Evolutionary conservation across 2,113 vertebrate species (phyloP), one percentile per base, ranked within the genome.

Genomic region (Podiceps cristatus): DNA sequence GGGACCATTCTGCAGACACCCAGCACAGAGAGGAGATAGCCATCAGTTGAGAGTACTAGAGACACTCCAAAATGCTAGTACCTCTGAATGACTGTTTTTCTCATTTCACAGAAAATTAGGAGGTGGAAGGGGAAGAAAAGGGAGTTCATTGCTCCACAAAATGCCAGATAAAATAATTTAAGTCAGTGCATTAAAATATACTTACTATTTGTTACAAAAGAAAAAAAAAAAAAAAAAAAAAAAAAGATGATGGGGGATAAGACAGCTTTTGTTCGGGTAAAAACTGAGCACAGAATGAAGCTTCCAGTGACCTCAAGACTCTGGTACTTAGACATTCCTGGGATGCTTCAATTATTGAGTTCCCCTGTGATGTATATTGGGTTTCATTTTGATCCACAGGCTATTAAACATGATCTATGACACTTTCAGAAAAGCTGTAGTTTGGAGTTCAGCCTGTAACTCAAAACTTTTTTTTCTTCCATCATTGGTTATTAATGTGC

Each of bases 341-440:
- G 91, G 86, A 95, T 76, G 73, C 86, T 95, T 96, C 93, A 95
- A 96, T 97, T 95, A 96, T 66, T 93, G 88, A 97, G 89, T 73
- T 96, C 69, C 68, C 49, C 35, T 82, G 86, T 93, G 89, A 97
- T 81, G 73, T 73, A 95, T 95, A 89, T 64, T 64, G 74, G 75
- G 76, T 85, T 97, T 97, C 94, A 95, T 91, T 63, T 83, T 94
- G 95, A 88, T 83, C 76, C 94, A 94, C 74, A 92, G 80, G 82
- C 86, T 86, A 95, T 90, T 96, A 75, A 95, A 93, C 83, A 87
- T 96, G 91, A 97, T 97, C 89, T 94, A 94, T 87, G 86, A 93
- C 23, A 69, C 84, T 82, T 96, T 88, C 40, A 93, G 69, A 86
- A 84, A 82, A 90, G 44, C n/a, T 59, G 53, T 53, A 52, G 28